Evolutionary conservation across 2,797 vertebrate genomes (phyloP), one percentile per base, ranked within the genome.

Genomic region (Crossoptilon crossoptilon): DNA sequence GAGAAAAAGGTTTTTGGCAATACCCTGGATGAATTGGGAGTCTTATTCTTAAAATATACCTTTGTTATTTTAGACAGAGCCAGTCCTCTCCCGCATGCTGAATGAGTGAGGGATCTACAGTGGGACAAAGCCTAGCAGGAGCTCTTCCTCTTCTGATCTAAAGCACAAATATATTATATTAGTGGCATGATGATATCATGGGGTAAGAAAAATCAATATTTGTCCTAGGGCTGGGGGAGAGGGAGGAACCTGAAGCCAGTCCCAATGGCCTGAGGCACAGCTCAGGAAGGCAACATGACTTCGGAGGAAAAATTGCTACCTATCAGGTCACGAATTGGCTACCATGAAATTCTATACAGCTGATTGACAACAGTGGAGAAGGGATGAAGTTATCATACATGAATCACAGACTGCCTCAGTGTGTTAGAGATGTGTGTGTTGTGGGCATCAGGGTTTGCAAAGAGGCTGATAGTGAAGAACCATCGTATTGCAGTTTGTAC

Each of bases 341-440:
- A 9, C 26, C 48, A 21, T 27, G 17, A 37, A 31, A 17, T 73
- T 60, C 60, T 31, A 39, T 10, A 46, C 55, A 49, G 31, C 48
- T 49, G 31, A n/a, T 4, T 18, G 73, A 31, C 39, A 33, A 11
- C 7, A 35, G 33, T 10, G 8, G 48, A 56, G 29, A 39, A 43
- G 43, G 19, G 56, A 49, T 15, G 49, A 63, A 49, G 41, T 23
- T 10, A 21, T 21, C 33, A 11, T 14, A 24, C 4, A 13, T 16
- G 16, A 21, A n/a, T 29, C 29, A 9, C 60, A 23, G n/a, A 15
- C 68, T 29, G 53, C 10, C 27, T 44, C 10, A 19, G 10, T 3
- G 0, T 5, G 27, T 8, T n/a, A 24, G 12, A 35, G 74, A 7
- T 4, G 35, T 21, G 49, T 4, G 0, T 33, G 6, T 2, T 33